Conservation (phyloP, 2,113 vertebrate species). For the Hepsetus odoe region DNA sequence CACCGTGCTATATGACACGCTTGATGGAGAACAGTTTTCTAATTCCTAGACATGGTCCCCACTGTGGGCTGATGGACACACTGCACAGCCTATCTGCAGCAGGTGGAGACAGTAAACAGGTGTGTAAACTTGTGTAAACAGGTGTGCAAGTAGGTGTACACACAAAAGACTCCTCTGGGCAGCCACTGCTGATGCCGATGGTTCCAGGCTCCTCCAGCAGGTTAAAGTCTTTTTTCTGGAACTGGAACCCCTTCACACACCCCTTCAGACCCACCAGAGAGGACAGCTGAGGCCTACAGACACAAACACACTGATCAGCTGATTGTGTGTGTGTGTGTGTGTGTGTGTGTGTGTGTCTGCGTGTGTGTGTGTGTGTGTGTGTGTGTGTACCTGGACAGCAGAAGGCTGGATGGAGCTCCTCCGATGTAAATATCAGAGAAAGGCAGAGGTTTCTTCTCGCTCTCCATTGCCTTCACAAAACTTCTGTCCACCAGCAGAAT, state of each 20-base stretch:
- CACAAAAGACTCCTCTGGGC: slow-evolving; percentile 95
- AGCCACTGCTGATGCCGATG: slow-evolving; percentile 93
- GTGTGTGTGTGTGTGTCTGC: not conserved
- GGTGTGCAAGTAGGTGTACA: too few relatives aligned
- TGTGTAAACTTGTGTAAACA: not conserved
- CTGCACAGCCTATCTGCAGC: too few relatives aligned
- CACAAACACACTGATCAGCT: not conserved
- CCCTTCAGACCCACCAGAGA: slow-evolving; percentile 83
- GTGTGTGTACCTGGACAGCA: slow-evolving; percentile 77
- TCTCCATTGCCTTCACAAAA: slow-evolving; percentile 91
- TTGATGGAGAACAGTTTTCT: too few relatives aligned
- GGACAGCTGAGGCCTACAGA: slow-evolving; percentile 79
- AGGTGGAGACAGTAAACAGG: not conserved
- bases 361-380: not conserved
- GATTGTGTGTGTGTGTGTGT: too few relatives aligned
- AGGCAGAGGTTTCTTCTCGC: slow-evolving; percentile 87
- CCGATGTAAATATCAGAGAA: slow-evolving; percentile 95
- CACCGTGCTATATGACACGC: too few relatives aligned
- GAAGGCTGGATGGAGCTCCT: slow-evolving; percentile 83
- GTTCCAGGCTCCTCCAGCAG: slow-evolving; percentile 92
- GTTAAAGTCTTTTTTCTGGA: slow-evolving; percentile 98
- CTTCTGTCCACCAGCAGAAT: slow-evolving; percentile 93
- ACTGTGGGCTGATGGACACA: too few relatives aligned
- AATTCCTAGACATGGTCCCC: too few relatives aligned
- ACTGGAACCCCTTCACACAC: slow-evolving; percentile 96